phyloP scores from a whole-genome alignment of 2,888 invertebrate species.

The Microdon myrmicae region DNA sequence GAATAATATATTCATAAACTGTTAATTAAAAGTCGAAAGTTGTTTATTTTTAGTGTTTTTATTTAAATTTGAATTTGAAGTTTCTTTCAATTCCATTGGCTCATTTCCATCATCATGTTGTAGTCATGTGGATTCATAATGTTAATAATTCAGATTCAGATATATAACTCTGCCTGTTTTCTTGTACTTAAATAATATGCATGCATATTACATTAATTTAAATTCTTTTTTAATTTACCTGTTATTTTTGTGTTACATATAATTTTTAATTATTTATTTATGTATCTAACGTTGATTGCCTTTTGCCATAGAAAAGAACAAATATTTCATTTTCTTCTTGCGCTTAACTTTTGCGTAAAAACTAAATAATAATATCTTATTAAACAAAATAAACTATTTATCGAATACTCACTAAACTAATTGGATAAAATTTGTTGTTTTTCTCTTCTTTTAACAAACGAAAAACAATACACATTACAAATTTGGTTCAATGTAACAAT shows the following conservation, averaged over 20 bases:
- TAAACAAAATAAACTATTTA: constrained; percentile 5
- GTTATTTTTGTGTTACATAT: not conserved
- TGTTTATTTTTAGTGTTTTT: constrained; percentile 4
- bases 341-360: too few species aligned
- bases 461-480: too few species aligned
- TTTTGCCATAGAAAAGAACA: too few species aligned
- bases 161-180: not conserved
- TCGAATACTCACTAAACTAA: constrained; percentile 27
- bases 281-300: not conserved
- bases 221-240: constrained; percentile 3
- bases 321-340: too few species aligned
- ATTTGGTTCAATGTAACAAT: too few species aligned
- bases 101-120: constrained; percentile 9
- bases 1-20: constrained; percentile 13
- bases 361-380: constrained; percentile 6
- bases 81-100: constrained; percentile 8
- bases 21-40: constrained; percentile 6
- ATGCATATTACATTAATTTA: too few species aligned
- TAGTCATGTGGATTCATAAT: too few species aligned
- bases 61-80: not conserved
- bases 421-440: constrained; percentile 36
- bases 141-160: too few species aligned
- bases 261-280: constrained; percentile 2
- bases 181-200: constrained; percentile 4
- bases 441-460: constrained; percentile 46